Percentiles rank a stretch among this genome's conserved stretches.
Conservation (phyloP, 2,797 vertebrate genomes). For the Phoebastria nigripes region DNA sequence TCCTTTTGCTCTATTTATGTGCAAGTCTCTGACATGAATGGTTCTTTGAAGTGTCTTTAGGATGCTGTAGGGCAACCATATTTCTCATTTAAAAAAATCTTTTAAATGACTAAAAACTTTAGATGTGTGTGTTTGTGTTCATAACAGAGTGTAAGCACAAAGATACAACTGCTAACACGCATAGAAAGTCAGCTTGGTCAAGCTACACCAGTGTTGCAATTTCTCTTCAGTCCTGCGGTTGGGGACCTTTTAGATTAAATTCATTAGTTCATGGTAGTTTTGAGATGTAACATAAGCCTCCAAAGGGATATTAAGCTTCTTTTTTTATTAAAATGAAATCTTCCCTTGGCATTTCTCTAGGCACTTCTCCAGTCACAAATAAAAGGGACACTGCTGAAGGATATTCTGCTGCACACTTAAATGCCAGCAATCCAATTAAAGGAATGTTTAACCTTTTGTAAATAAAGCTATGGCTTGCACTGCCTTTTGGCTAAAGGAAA, state of each 20-base stretch:
- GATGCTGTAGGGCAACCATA: neutral
- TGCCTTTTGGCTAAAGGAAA: slow-evolving; percentile 33
- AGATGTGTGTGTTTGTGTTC: neutral
- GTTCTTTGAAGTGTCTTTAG: slow-evolving; percentile 2
- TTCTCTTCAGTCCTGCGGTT: neutral
- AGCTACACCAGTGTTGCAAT: neutral
- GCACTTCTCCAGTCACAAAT: slow-evolving; percentile 60
- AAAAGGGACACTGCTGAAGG: slow-evolving; percentile 57
- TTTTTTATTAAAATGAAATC: slow-evolving; percentile 72
- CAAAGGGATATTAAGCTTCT: slow-evolving; percentile 55
- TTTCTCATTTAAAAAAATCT: neutral
- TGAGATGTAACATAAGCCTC: slow-evolving; percentile 64
- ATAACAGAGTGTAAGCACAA: neutral
- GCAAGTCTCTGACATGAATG: neutral
- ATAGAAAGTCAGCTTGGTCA: neutral
- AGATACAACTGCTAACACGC: neutral
- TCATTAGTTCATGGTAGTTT: slow-evolving; percentile 65
- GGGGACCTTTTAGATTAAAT: slow-evolving; percentile 67
- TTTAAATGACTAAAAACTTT: neutral
- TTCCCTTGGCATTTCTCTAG: slow-evolving; percentile 70
- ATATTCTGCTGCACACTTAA: slow-evolving; percentile 46
- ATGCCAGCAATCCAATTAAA: slow-evolving; percentile 76
- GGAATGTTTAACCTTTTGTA: slow-evolving; percentile 74
- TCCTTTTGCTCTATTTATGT: neutral
- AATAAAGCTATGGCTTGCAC: slow-evolving; percentile 60